Percentiles rank a stretch among this genome's conserved stretches.
Evolutionary conservation across 2,888 invertebrate species (phyloP).

Genomic region (Eristalis tenax): DNA sequence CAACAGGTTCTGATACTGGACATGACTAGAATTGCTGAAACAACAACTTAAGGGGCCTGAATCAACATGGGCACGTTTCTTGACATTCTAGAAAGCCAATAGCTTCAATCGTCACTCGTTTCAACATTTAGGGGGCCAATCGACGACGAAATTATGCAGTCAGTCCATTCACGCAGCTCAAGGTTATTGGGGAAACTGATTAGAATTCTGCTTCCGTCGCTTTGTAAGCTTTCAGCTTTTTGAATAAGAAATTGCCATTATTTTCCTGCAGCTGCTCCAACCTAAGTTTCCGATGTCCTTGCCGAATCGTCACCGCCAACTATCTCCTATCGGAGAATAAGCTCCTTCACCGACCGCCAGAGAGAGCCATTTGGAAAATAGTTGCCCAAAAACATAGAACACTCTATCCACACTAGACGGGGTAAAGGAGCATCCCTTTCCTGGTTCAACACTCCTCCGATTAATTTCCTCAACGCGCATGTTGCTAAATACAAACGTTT

Average conservation of each 20-base stretch:
- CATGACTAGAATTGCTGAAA: not conserved
- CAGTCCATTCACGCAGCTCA: not conserved
- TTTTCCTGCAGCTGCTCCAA: not conserved
- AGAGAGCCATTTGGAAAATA: not conserved
- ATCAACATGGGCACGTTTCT: not conserved
- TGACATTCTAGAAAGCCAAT: not conserved
- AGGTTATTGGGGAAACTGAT: not conserved
- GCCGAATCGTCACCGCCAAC: not conserved
- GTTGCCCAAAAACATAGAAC: not conserved
- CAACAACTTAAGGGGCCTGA: not conserved
- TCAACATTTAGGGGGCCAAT: not conserved
- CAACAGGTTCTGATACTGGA: not conserved
- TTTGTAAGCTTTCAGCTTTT: not conserved
- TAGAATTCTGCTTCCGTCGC: not conserved
- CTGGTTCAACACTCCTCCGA: not conserved
- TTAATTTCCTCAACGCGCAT: slow-evolving; percentile 15
- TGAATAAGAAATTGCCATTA: not conserved
- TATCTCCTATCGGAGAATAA: not conserved
- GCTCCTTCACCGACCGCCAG: not conserved
- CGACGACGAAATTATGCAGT: not conserved
- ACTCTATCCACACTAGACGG: not conserved
- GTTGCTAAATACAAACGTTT: not conserved
- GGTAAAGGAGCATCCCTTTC: not conserved
- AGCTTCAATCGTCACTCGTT: not conserved
- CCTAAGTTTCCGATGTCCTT: not conserved